phyloP scores from a whole-genome alignment of 53 echinoderm and acorn worm species.

The Zoroaster sp. region DNA sequence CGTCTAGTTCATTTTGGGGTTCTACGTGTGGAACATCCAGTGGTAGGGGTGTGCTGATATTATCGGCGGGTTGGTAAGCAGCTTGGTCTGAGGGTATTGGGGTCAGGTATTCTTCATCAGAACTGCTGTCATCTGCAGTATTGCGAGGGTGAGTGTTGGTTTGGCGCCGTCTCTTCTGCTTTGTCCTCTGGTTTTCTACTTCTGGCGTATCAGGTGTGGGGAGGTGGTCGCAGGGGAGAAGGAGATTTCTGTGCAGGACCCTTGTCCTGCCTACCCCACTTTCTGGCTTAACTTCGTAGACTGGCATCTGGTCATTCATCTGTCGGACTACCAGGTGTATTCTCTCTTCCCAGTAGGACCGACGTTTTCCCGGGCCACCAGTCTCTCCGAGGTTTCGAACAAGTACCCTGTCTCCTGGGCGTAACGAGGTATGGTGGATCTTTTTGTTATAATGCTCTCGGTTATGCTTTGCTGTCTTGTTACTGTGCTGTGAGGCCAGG shows the following conservation, averaged over 20 bases:
- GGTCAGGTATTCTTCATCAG: neutral
- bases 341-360: conserved; percentile 51
- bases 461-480: neutral
- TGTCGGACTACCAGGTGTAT: conserved; percentile 12
- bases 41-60: neutral
- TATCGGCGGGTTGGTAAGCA: neutral
- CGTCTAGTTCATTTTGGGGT: neutral
- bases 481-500: conserved; percentile 18
- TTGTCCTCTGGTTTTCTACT: neutral
- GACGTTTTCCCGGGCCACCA: conserved; percentile 50
- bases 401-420: conserved; percentile 54
- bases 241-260: conserved; percentile 25
- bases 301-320: conserved; percentile 7
- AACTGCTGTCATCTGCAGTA: neutral
- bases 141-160: neutral
- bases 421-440: neutral
- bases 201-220: neutral
- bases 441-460: conserved; percentile 5
- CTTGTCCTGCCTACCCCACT: conserved; percentile 34
- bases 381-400: conserved; percentile 30
- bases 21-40: neutral
- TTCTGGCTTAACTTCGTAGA: conserved; percentile 50
- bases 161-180: neutral
- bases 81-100: neutral
- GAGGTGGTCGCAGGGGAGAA: conserved; percentile 11